These are phyloP conservation scores for Bucorvus abyssinicus DNA, from an alignment of 2,797 vertebrate genomes.

Conservation along the genomic window DNA sequence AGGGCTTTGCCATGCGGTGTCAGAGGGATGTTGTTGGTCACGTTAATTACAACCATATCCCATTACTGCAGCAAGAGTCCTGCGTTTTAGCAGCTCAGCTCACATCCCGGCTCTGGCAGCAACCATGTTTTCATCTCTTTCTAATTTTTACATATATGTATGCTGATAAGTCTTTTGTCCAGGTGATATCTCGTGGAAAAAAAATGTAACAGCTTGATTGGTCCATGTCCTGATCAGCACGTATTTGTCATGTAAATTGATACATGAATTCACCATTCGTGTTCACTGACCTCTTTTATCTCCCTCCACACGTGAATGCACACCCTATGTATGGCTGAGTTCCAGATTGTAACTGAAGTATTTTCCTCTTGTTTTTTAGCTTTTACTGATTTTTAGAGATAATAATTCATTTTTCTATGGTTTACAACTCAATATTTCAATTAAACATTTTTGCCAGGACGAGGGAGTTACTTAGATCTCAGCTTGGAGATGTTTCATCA, in stretches of 20 bases:
- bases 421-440: background rate
- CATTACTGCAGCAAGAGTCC: background rate
- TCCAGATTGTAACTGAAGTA: background rate
- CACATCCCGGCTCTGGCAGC: fast-evolving
- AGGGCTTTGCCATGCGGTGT: background rate
- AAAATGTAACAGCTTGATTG: background rate
- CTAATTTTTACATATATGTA: background rate
- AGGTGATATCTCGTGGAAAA: background rate
- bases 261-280: background rate
- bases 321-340: background rate
- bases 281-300: background rate
- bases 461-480: background rate
- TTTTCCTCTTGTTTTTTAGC: background rate
- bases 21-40: background rate
- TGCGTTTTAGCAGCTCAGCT: background rate
- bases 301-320: background rate
- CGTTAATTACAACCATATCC: background rate
- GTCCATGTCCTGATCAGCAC: background rate
- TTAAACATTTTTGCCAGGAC: background rate
- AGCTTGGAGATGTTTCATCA: background rate
- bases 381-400: background rate
- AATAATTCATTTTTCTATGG: background rate
- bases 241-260: background rate
- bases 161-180: background rate
- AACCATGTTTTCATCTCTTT: background rate